A percentile compares a stretch with the other conserved stretches of the same genome.
Conservation (phyloP, 1,140 invertebrate species). For the Drosophila pseudoobscura region DNA sequence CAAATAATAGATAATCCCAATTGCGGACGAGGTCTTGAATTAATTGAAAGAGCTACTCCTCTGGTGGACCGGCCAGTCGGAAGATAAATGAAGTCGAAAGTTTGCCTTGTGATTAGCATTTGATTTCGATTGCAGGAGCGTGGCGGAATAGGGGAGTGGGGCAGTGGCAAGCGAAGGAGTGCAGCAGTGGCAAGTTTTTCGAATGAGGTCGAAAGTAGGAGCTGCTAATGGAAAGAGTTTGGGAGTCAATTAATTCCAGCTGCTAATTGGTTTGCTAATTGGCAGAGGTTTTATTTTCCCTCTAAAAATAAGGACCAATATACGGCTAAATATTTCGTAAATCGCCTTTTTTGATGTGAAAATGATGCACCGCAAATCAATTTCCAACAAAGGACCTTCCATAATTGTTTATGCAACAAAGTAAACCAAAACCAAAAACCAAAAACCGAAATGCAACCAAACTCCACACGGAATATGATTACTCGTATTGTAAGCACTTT, state of each 20-base stretch:
- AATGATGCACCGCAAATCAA: no score
- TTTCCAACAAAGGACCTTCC: no score
- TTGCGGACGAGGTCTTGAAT: constrained; percentile 22
- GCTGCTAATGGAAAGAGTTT: neutral
- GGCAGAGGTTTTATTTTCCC: neutral
- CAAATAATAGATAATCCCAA: constrained; percentile 51
- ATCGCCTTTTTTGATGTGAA: no score
- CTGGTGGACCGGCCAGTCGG: neutral
- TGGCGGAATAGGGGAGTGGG: neutral
- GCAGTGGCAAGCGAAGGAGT: neutral
- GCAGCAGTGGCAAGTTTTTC: neutral
- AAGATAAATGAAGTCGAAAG: constrained; percentile 42
- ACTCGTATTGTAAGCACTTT: constrained; percentile 5
- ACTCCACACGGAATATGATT: neutral
- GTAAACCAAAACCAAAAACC: constrained; percentile 12
- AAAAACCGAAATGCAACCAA: constrained; percentile 16
- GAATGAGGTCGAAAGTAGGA: neutral
- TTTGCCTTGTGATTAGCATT: constrained; percentile 50
- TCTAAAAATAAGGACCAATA: no score
- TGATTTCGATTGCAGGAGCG: constrained; percentile 2
- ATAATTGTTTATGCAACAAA: constrained; percentile 34
- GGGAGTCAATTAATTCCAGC: constrained; percentile 31
- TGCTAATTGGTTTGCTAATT: constrained; percentile 26
- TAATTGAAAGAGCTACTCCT: constrained; percentile 38
- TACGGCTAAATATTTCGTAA: no score